Conservation (phyloP, 1,140 invertebrate genomes). For the Ceratina calcarata region DNA sequence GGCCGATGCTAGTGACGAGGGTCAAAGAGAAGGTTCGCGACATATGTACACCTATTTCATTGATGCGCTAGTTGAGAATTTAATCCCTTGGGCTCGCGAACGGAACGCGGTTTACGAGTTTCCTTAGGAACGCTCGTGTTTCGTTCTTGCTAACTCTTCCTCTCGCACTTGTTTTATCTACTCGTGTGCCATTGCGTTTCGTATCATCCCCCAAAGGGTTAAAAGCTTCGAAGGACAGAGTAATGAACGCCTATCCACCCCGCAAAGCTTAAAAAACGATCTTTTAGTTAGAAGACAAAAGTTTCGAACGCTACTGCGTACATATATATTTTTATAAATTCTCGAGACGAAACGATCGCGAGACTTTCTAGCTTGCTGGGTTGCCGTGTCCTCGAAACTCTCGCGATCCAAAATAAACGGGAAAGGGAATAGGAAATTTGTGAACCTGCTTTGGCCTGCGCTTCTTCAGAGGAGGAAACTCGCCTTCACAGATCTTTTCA, state of each 20-base stretch:
- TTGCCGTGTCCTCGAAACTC: conserved; percentile 38
- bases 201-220: conserved; percentile 20
- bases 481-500: conserved; percentile 12
- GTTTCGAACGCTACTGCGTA: no score
- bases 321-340: neutral
- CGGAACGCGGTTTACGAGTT: no score
- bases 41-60: conserved; percentile 34
- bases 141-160: no score
- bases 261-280: conserved; percentile 52
- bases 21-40: conserved; percentile 84
- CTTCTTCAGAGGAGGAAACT: conserved; percentile 27
- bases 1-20: conserved; percentile 83
- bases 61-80: conserved; percentile 44
- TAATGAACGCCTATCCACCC: conserved; percentile 45
- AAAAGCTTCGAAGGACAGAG: conserved; percentile 53
- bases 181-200: neutral
- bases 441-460: conserved; percentile 59
- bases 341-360: conserved; percentile 18
- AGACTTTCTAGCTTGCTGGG: conserved; percentile 19
- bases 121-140: no score
- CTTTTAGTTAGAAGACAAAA: conserved; percentile 28
- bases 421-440: neutral
- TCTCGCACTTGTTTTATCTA: no score
- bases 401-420: conserved; percentile 23
- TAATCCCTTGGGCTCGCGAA: conserved; percentile 31